phyloP scores from a whole-genome alignment of 2,113 vertebrate species.

The Podocnemis expansa region DNA sequence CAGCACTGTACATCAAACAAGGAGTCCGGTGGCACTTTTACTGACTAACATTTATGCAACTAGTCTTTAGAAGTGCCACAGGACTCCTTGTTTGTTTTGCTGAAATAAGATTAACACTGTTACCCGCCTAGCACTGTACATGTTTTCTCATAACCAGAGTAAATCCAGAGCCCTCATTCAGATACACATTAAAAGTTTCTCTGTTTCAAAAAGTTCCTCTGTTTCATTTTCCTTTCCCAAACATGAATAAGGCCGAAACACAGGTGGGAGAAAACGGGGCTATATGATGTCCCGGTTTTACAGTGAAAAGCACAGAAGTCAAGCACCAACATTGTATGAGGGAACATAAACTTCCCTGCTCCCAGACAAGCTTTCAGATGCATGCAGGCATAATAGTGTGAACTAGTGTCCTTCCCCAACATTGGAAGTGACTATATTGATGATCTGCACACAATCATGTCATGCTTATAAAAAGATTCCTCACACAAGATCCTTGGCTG shows the following conservation, averaged over 20 bases:
- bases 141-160: constrained; percentile 8
- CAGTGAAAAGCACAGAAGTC: not conserved
- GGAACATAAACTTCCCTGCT: rapidly evolving
- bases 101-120: too few species aligned
- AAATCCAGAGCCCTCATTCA: not conserved
- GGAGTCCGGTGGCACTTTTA: too few species aligned
- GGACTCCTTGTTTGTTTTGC: too few species aligned
- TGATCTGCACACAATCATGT: rapidly evolving
- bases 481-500: not conserved
- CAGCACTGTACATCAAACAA: not conserved
- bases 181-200: not conserved
- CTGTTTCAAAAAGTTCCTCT: not conserved
- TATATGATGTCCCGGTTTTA: too few species aligned
- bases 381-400: not conserved
- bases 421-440: not conserved
- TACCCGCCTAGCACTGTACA: not conserved
- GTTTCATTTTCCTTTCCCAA: not conserved
- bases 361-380: not conserved
- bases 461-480: not conserved
- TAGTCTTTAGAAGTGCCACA: too few species aligned
- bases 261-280: too few species aligned
- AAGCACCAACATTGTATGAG: not conserved
- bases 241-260: not conserved
- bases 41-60: too few species aligned
- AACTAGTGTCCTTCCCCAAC: not conserved